Evolutionary conservation across 2,888 invertebrate species (phyloP).

Genomic region (Sepioteuthis lessoniana): DNA sequence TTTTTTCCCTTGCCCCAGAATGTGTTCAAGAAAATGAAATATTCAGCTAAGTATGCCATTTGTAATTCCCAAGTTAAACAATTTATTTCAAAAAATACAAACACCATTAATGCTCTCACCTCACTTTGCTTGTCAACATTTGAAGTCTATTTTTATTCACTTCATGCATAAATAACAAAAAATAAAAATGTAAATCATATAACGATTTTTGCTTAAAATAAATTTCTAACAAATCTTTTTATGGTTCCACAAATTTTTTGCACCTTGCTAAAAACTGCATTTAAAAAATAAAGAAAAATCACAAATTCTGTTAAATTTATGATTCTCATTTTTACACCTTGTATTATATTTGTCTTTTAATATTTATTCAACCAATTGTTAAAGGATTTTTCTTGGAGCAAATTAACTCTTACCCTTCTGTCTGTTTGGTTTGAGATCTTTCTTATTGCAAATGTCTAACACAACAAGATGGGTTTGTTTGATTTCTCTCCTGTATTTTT

Average conservation of each 20-base stretch:
- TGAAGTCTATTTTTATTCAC: background rate
- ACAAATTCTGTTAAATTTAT: background rate
- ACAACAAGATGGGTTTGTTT: background rate
- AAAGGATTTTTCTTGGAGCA: background rate
- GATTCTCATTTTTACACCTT: background rate
- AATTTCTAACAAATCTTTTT: background rate
- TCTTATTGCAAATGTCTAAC: background rate
- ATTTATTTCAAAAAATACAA: background rate
- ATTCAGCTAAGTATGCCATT: background rate
- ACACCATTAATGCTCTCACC: background rate
- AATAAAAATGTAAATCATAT: background rate
- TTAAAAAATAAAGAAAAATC: background rate
- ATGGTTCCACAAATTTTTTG: slow-evolving; percentile 24
- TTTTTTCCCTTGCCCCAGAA: background rate
- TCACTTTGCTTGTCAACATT: background rate
- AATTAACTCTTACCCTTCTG: background rate
- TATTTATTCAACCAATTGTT: slow-evolving; percentile 2
- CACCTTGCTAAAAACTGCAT: slow-evolving; percentile 9
- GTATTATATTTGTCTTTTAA: background rate
- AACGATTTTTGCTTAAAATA: background rate
- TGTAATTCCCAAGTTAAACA: background rate
- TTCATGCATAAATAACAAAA: background rate
- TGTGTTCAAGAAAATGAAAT: background rate
- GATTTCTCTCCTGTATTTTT: background rate
- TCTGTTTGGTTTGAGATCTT: background rate